These are phyloP conservation scores for Meliscaeva auricollis DNA, from an alignment of 2,888 invertebrate species.

Conservation along the genomic window DNA sequence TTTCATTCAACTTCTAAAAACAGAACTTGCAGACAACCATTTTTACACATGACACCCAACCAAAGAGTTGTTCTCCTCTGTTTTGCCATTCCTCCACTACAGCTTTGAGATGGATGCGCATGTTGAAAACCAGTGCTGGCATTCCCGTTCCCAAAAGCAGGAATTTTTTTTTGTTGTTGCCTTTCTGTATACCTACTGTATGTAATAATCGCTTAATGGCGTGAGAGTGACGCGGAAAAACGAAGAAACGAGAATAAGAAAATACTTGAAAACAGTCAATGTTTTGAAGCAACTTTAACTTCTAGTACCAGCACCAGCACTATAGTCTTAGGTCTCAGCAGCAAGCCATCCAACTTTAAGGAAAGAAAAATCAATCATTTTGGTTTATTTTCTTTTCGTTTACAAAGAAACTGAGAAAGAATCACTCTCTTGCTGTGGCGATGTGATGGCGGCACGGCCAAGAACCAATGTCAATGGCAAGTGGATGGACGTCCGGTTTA, in stretches of 20 bases:
- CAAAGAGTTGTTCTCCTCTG: constrained; percentile 28
- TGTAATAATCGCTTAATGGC: constrained; percentile 57
- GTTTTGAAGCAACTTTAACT: neutral
- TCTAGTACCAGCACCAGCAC: neutral
- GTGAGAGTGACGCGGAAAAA: constrained; percentile 64
- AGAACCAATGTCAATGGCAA: constrained; percentile 67
- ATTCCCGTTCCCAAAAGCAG: constrained; percentile 64
- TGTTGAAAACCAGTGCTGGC: constrained; percentile 59
- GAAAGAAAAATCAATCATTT: constrained; percentile 73
- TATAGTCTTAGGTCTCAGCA: neutral
- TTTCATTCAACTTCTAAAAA: constrained; percentile 72
- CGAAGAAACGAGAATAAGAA: constrained; percentile 28
- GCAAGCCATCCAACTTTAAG: constrained; percentile 59
- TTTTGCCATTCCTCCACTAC: constrained; percentile 25
- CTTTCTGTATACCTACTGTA: constrained; percentile 6
- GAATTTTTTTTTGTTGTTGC: constrained; percentile 31
- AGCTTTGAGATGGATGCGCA: constrained; percentile 36
- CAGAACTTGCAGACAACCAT: constrained; percentile 63
- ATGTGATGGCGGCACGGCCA: neutral
- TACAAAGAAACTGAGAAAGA: constrained; percentile 15
- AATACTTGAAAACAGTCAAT: constrained; percentile 50
- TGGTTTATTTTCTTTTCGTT: constrained; percentile 34
- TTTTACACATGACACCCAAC: constrained; percentile 62
- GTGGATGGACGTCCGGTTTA: constrained; percentile 61
- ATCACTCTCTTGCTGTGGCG: constrained; percentile 11